Evolutionary conservation across 2,113 vertebrate genomes (phyloP).

Genomic region (Clarias batrachus): DNA sequence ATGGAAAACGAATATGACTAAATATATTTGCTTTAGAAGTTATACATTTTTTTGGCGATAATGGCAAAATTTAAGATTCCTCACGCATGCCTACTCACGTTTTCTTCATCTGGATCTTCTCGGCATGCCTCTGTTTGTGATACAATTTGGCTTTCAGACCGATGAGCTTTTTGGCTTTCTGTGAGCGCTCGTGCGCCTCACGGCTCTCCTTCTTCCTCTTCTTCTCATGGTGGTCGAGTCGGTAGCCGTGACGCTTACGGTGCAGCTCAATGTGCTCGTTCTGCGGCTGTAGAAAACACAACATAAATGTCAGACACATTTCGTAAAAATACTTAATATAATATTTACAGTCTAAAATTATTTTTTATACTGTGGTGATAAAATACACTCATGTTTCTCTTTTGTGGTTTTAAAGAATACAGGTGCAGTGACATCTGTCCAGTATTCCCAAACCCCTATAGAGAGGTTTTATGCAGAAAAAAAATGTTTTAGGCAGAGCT

Average conservation of each 20-base stretch:
- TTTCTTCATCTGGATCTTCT: constrained; percentile 99
- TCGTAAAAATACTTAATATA: background rate
- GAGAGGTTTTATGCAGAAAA: no score
- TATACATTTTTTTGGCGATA: no score
- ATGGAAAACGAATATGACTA: no score
- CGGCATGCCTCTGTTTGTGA: constrained; percentile 93
- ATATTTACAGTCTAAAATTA: background rate
- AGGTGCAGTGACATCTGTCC: background rate
- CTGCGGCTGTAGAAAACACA: constrained; percentile 79
- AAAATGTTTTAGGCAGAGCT: no score
- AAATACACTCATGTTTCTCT: background rate
- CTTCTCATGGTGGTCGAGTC: constrained; percentile 93
- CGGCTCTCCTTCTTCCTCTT: constrained; percentile 95
- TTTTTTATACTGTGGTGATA: background rate
- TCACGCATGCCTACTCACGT: constrained; percentile 79
- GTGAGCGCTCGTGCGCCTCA: constrained; percentile 89
- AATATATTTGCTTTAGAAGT: no score
- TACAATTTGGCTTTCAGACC: constrained; percentile 97
- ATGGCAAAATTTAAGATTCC: background rate
- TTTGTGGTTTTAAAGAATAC: background rate
- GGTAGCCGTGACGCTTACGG: constrained; percentile 92
- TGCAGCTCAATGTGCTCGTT: constrained; percentile 97
- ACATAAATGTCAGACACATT: background rate
- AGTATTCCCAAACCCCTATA: background rate
- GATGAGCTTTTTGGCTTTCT: constrained; percentile 94